Base-by-base conservation (phyloP, 2,797 vertebrate genomes). In the Macropus fuliginosus region DNA sequence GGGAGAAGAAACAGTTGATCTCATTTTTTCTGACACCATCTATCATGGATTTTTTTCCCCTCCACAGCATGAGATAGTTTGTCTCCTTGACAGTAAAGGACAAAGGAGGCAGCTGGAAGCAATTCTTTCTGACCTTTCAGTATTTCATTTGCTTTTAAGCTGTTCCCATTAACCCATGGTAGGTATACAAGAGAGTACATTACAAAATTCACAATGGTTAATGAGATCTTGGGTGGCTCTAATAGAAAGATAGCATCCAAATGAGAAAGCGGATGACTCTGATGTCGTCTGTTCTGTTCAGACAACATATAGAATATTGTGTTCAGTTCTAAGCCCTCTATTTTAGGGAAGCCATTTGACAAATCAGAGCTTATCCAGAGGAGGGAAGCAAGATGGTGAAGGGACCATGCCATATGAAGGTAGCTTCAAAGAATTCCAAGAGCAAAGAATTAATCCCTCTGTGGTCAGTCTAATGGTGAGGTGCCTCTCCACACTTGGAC, bases 51-150 rank as follows among this genome's bases (percentile, higher is more conserved):
- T 21, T 52, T 92, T 74, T 56, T 46, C 87, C 90, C 93, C 59
- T 55, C 56, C 95, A 18, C n/a, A 57, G 92, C n/a, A 1, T 4
- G 55, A 95, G 90, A 66, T 16, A 31, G 91, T 87, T 62, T n/a
- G 46, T 95, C 95, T 96, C 57, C 50, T 31, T 92, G 96, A 96
- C 96, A 94, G 90, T 4, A 31, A 95, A 54, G 56, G 87, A 95
- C 92, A 89, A 92, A 57, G 28, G 29, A 55, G 81, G 81, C 90
- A 24, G 55, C 1, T 46, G 90, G 92, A 87, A 92, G 93, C 95
- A 91, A 93, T 87, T 50, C 16, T 0, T 13, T 27, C 92, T 96
- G 96, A 95, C 93, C 81, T 95, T 94, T 56, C 54, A 1, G 3
- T 0, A 5, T 8, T 4, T 40, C 2, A 13, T 97, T 91, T 57